Base-by-base conservation (phyloP, 2,113 vertebrate species). In the Marmota monax region DNA sequence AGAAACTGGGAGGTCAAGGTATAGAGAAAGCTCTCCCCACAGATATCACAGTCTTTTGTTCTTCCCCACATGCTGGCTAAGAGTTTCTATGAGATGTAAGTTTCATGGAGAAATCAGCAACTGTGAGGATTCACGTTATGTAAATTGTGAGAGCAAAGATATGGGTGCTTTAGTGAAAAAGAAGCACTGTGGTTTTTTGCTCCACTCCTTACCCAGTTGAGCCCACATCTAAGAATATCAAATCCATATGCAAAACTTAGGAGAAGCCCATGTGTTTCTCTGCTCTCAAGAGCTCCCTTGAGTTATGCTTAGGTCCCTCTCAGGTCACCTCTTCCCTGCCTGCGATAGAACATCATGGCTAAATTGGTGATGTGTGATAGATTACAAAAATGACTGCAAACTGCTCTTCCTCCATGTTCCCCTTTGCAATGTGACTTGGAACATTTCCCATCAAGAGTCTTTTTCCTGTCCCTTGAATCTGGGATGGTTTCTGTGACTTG, bases 391-490 rank as follows among this genome's bases (percentile, higher is more conserved):
- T 37, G 70, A 17, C 48, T 73, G 2, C 32, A 86, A 61, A 61
- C 77, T 72, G 45, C 53, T 83, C 37, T 53, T 84, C 51, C 16
- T 85, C 18, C 48, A 51, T 42, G 80, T 39, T 22, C 22, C 7
- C 23, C 78, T 92, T 92, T 67, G 63, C 39, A 82, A 27, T 92
- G 53, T 84, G 48, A 58, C 25, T 86, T 87, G 16, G 14, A 94
- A 63, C 70, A 89, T 73, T 34, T 88, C 12, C 45, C 39, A 72
- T 53, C 61, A 67, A 83, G 29, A 95, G 39, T 51, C 63, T 42
- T 90, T 97, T 69, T 53, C 56, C 65, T 67, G 23, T 39, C 23
- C 25, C 17, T 95, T 92, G 53, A 92, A 86, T 95, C 73, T 92
- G 34, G 13, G 48, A 3, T 91, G 39, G 4, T 51, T 79, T 86